Percentiles rank a stretch among this genome's conserved stretches.
Conservation (phyloP, 2,888 invertebrate genomes). For the Gasteruption jaculator region DNA sequence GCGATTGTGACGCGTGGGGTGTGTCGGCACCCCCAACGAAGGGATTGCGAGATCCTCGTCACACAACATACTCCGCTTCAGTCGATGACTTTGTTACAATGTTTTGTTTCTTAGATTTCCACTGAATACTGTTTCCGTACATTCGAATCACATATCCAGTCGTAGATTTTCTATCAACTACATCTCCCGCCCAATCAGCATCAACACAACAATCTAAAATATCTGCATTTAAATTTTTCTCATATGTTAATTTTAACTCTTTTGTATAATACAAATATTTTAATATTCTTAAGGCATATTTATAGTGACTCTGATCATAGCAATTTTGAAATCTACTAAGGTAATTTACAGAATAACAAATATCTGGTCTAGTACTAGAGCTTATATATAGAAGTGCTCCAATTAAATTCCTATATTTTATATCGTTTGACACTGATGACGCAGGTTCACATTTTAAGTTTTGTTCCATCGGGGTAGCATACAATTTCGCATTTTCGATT, state of each 20-base stretch:
- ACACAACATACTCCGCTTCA: slow-evolving; percentile 21
- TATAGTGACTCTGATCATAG: too few species aligned
- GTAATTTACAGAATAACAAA: slow-evolving; percentile 18
- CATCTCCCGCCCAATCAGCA: slow-evolving; percentile 23
- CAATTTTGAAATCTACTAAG: slow-evolving; percentile 18
- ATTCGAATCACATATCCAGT: slow-evolving; percentile 22
- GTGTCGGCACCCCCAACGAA: too few species aligned
- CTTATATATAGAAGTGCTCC: too few species aligned
- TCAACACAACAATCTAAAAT: slow-evolving; percentile 20
- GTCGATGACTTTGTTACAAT: slow-evolving; percentile 22
- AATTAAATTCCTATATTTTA: too few species aligned
- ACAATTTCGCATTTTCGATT: too few species aligned
- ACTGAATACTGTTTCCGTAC: slow-evolving; percentile 18
- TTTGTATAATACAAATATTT: slow-evolving; percentile 17
- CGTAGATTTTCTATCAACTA: slow-evolving; percentile 21
- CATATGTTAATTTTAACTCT: slow-evolving; percentile 9
- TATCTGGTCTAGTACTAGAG: slow-evolving; percentile 17
- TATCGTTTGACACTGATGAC: too few species aligned
- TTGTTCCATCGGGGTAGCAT: too few species aligned
- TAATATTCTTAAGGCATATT: slow-evolving; percentile 20
- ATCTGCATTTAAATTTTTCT: slow-evolving; percentile 6
- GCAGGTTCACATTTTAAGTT: too few species aligned
- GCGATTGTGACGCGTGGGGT: too few species aligned
- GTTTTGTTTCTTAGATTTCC: slow-evolving; percentile 23
- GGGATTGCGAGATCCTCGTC: slow-evolving; percentile 20